Base-by-base conservation (phyloP, 2,797 vertebrate genomes). In the Poecilia picta region DNA sequence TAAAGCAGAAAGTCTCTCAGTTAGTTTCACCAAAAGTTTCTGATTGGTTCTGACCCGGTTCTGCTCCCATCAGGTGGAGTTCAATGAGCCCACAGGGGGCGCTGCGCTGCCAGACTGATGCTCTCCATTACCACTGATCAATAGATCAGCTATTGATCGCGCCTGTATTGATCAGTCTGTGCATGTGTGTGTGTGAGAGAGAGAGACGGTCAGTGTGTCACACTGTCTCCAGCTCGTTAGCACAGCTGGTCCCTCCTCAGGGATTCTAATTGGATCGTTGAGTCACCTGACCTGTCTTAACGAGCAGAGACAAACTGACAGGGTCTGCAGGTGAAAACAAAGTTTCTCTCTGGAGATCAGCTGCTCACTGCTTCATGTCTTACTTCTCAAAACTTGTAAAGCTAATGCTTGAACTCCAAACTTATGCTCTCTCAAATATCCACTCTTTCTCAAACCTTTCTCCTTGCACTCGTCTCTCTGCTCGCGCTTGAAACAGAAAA, bases 111-210 rank as follows among this genome's bases (percentile, higher is more conserved):
- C 77, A 87, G 85, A 89, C 85, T 75, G 81, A 92, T 91, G 76
- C 70, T 85, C 82, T 89, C 81, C 85, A 90, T 92, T 90, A 90
- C 89, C 28, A 64, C 1, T 66, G 70, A 83, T 92, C 87, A 2
- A 90, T 92, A 57, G 3, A 2, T 8, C 11, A 83, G 83, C 86
- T 83, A 87, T 89, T 73, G 89, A 90, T 89, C 39, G 0, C 43
- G 18, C 81, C 41, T 0, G 5, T 75, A 84, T 89, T n/a, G 88
- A 92, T 88, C 43, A 0, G 18, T 47, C 51, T 47, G 13, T 47
- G 46, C 72, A 74, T 75, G 76, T 77, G 75, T 82, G 73, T 77
- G 36, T 81, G 31, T 79, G 83, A 8, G 0, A 55, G 31, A 36
- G 75, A 59, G 70, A 71, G 76, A 68, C 47, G 66, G 28, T 76